A percentile compares a stretch with the other conserved stretches of the same genome.
phyloP scores from a whole-genome alignment of 2,797 vertebrate species.

The Pseudotriccus pelzelni region DNA sequence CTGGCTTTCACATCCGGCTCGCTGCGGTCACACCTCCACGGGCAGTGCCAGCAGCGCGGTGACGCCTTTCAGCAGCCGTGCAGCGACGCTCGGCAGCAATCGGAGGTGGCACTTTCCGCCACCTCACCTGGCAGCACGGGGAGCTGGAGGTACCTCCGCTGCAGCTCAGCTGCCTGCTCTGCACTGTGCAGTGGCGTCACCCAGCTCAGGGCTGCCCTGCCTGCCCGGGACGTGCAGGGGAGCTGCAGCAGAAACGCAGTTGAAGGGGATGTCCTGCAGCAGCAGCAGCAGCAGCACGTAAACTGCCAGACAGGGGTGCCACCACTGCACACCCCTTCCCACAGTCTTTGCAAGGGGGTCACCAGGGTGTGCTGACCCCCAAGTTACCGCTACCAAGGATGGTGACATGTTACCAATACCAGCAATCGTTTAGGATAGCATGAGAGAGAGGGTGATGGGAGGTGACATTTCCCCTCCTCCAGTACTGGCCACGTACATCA shows the following conservation, averaged over 20 bases:
- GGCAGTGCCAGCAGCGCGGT: not conserved
- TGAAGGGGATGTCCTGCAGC: rapidly evolving
- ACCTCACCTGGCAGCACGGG: not conserved
- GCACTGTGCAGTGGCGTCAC: rapidly evolving
- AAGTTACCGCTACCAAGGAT: rapidly evolving
- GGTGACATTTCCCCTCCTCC: not conserved
- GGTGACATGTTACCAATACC: rapidly evolving
- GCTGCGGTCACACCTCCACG: not conserved
- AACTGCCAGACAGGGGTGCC: not conserved
- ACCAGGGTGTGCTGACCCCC: rapidly evolving
- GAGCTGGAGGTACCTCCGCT: not conserved
- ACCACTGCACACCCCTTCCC: not conserved
- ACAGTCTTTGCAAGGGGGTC: not conserved
- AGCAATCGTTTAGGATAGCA: not conserved
- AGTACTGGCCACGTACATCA: not conserved
- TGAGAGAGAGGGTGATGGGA: rapidly evolving
- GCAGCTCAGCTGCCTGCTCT: not conserved
- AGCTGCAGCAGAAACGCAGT: not conserved
- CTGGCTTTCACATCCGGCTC: not conserved
- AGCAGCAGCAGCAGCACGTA: not conserved
- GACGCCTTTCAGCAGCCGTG: rapidly evolving
- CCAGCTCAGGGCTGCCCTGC: not conserved
- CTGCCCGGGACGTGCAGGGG: rapidly evolving
- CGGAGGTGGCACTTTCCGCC: not conserved
- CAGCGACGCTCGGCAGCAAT: not conserved